These are phyloP conservation scores for Steatornis caripensis DNA, from an alignment of 2,113 vertebrate species.

Conservation along the genomic window DNA sequence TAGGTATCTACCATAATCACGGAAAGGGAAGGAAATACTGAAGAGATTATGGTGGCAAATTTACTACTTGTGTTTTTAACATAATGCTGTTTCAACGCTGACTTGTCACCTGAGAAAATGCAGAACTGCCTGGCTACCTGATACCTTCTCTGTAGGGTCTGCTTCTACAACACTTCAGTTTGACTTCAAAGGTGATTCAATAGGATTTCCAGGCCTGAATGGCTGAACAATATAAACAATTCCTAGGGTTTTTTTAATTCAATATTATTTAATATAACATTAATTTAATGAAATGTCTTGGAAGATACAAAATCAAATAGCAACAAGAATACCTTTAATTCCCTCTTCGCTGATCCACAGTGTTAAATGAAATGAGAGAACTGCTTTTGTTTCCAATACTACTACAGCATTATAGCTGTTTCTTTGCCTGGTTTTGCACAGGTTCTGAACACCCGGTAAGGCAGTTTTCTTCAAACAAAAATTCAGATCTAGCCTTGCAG, in stretches of 20 bases:
- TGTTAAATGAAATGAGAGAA: neutral
- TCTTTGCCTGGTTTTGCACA: neutral
- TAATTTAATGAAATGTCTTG: slow-evolving; percentile 12
- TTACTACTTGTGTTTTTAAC: neutral
- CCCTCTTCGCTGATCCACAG: neutral
- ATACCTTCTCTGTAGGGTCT: neutral
- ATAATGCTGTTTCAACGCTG: neutral
- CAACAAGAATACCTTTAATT: neutral
- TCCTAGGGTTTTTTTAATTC: neutral
- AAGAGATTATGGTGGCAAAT: neutral
- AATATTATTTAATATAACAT: neutral
- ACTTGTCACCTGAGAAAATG: neutral
- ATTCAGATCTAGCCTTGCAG: neutral
- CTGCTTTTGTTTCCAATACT: neutral
- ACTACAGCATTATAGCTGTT: neutral
- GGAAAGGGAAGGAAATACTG: neutral
- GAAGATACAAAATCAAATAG: neutral
- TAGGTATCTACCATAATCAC: neutral
- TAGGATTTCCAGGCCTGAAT: neutral
- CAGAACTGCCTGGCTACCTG: neutral
- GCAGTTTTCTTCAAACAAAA: neutral
- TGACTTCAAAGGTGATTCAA: slow-evolving; percentile 2
- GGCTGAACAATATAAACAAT: neutral
- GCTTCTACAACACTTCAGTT: neutral
- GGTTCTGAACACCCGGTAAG: neutral